Base-by-base conservation (phyloP, 23 tunicate genomes). In the Aplidium turbinatum region DNA sequence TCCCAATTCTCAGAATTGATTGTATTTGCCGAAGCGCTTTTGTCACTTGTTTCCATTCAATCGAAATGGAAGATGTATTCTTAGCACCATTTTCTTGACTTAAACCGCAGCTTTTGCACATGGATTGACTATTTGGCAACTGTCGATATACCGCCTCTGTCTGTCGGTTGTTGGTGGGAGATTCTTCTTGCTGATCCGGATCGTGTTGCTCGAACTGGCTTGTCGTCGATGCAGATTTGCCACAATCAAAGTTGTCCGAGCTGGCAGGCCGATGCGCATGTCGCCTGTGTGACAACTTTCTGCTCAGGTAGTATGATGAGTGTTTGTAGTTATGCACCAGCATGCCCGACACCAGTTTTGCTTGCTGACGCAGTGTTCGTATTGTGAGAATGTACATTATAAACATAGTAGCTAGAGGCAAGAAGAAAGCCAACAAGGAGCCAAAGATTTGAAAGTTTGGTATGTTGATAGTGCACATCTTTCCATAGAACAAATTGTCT, bases 371-470 rank as follows among this genome's bases (percentile, higher is more conserved):
- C 42, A 90, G 70, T 18, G 80, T 78, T 32, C 85, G 33, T 30
- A 90, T 90, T 18, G 97, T 90, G 24, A 90, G 64, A 27, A 82
- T 87, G 60, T 90, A 80, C 70, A 78, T 78, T 36, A 83, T 55
- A 38, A 83, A 79, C 97, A 90, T 90, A 46, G 83, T 75, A 7
- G 72, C 52, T 70, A 90, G 53, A 6, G 97, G 97, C 18, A 83
- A 76, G 30, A 90, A 83, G 64, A 90, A 90, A 0, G 97, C 97
- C 32, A 78, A 90, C n/a, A 90, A 36, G 3, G 97, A 90, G 1
- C 88, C 97, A 72, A 52, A 83, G 18, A 84, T 78, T 24, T 78
- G 73, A 33, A 90, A 90, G 35, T 83, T 67, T 4, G 85, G 68
- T 34, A 83, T 53, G 82, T 90, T 79, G 55, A 90, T 90, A 4